Evolutionary conservation across 2,113 vertebrate genomes (phyloP), one percentile per base, ranked within the genome.

Genomic region (Steatornis caripensis): DNA sequence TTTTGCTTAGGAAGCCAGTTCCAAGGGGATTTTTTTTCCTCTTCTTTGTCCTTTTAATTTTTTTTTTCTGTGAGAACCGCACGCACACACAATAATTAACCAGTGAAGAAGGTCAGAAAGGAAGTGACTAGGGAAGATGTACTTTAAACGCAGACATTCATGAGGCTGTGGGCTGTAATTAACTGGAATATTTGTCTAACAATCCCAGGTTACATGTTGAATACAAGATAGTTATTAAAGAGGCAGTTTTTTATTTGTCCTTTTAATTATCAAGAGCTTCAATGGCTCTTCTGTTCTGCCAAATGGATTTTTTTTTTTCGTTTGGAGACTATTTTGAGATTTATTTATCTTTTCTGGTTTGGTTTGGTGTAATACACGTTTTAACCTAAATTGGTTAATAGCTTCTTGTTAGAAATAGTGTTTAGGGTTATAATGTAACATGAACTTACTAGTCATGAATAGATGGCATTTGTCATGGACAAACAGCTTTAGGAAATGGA

Each of bases 11-110:
- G 69, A 76, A 96, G 51, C 64, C 27, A 39, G 24, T 65, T 95
- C 91, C 81, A 65, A 84, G 53, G 82, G 91, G 66, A 84, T 19
- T 69, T 93, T 91, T 82, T 60, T 71, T 0, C 20, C 11, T 83
- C 14, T 61, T n/a, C 26, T 62, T 90, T 75, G 57, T 81, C 2
- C 58, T 60, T 34, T 55, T 55, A 48, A 32, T 62, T 46, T 54
- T 51, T 68, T n/a, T 12, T 4, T 2, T 1, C 15, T 55, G 29
- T 70, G 45, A 80, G 83, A 96, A 57, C 72, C 80, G 37, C 92
- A 41, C 51, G 41, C 49, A n/a, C 75, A 64, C 70, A 88, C 80
- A 95, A 65, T 95, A 89, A 96, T 97, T 95, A 95, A 91, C 90
- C 69, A 72, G 91, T 58, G 84, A 71, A 79, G 84, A 87, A 78